Percentiles rank a stretch among this genome's conserved stretches.
phyloP scores from a whole-genome alignment of 2,797 vertebrate genomes.

The Antennarius maculatus region DNA sequence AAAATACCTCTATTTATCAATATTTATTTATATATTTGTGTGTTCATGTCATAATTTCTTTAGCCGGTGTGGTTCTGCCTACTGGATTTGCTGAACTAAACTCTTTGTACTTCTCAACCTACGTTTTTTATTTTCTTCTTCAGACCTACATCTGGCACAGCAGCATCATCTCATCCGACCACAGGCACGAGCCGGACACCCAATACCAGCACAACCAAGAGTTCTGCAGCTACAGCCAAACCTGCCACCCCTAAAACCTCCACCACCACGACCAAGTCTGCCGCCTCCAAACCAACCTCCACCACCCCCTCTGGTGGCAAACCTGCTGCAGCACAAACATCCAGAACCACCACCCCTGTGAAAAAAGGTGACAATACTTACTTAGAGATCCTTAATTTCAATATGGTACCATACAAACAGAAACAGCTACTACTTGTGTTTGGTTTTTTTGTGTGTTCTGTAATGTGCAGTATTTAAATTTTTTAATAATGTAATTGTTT shows the following conservation, averaged over 20 bases:
- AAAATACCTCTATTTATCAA: too few species aligned
- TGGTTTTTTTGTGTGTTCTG: background rate
- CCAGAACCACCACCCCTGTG: slow-evolving; percentile 70
- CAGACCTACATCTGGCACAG: slow-evolving; percentile 65
- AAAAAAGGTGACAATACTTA: slow-evolving; percentile 77
- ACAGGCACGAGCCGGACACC: slow-evolving; percentile 61
- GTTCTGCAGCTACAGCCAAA: slow-evolving; percentile 67
- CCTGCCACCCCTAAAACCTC: slow-evolving; percentile 71
- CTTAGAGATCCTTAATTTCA: background rate
- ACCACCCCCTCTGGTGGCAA: slow-evolving; percentile 77
- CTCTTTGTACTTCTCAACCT: slow-evolving; percentile 7
- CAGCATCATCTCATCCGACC: slow-evolving; percentile 62
- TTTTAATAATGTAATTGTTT: slow-evolving; percentile 4
- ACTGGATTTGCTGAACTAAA: background rate
- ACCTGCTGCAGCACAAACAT: slow-evolving; percentile 62
- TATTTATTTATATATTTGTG: too few species aligned
- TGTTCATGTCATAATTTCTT: too few species aligned
- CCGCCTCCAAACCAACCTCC: slow-evolving; percentile 66
- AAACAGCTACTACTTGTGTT: background rate
- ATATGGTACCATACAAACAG: background rate
- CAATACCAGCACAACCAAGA: slow-evolving; percentile 60
- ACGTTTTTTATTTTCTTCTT: slow-evolving; percentile 10
- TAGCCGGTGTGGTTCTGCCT: background rate
- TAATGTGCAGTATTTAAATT: background rate
- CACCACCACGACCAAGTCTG: slow-evolving; percentile 56